Base-by-base conservation (phyloP, 2,888 invertebrate species). In the Catonia carolina region DNA sequence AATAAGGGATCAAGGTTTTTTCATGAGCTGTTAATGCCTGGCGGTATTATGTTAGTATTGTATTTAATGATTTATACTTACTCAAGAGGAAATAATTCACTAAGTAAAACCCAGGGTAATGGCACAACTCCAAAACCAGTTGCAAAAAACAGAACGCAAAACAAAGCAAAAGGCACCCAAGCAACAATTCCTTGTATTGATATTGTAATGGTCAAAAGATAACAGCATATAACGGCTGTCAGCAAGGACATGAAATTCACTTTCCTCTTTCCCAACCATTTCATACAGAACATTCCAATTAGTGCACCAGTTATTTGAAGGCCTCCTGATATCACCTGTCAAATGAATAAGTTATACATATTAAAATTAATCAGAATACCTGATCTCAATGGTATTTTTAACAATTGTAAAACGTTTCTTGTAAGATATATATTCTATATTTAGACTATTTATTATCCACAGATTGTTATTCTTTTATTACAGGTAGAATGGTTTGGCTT, bases 31-130 rank as follows among this genome's bases (percentile, higher is more conserved):
- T n/a, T n/a, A n/a, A n/a, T n/a, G n/a, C n/a, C n/a, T n/a, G n/a
- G n/a, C n/a, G n/a, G n/a, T n/a, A n/a, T n/a, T n/a, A n/a, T n/a
- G n/a, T n/a, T n/a, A n/a, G n/a, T n/a, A n/a, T n/a, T n/a, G n/a
- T n/a, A n/a, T n/a, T n/a, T n/a, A n/a, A n/a, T n/a, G n/a, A 10
- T 14, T 45, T 41, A 14, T 50, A 60, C 66, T 70, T 65, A 78
- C 78, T 77, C 76, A 61, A 77, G 76, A 0, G 78, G 78, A 61
- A 78, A 79, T 7, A 80, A 73, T 68, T 80, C 79, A 60, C 78
- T 77, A 5, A 79, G 70, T 18, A 79, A 62, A 58, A 77, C 75
- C 78, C 78, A 79, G 1, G 78, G 77, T 12, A 78, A 69, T 10
- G 73, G 72, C 2, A 73, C 68, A 4, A 69, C 61, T 2, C 69